Evolutionary conservation across 2,797 vertebrate genomes (phyloP), one percentile per base, ranked within the genome.

Genomic region (Sebastes nivosus): DNA sequence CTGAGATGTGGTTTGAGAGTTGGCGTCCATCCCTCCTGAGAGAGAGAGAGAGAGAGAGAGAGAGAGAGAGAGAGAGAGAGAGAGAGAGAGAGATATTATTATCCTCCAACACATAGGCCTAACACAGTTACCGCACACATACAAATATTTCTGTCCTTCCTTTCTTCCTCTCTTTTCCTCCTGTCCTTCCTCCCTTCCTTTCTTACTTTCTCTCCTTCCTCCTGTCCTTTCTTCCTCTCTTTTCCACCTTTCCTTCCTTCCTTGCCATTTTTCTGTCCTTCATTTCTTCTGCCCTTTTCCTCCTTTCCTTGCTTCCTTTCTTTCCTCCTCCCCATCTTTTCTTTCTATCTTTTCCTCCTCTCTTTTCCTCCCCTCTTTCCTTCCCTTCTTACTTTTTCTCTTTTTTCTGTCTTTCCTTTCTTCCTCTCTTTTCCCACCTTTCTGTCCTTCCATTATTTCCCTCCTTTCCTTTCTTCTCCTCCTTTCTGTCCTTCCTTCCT

Each of bases 1-100:
- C 93, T 97, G 93, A 87, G 92, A 92, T 0, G 92, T 86, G 22
- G 89, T 93, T 46, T 90, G 92, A 20, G 89, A 92, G 25, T 11
- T 73, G 4, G 85, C 55, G 1, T 93, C 91, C 50, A 92, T 4
- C 2, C 75, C 86, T 80, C 72, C 89, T 87, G 81, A 32, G 30
- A 55, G 25, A 79, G 12, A n/a, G n/a, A n/a, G n/a, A n/a, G n/a
- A n/a, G n/a, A n/a, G n/a, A 94, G 2, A 18, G 38, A 16, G 14
- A 42, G 38, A 38, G 36, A 38, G 12, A 25, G n/a, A 18, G 2
- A 38, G n/a, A 36, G 6, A 55, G n/a, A 24, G 20, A 57, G 3
- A 38, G n/a, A 38, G 4, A 55, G n/a, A 55, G 5, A 25, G 5
- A 57, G 12, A 25, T 0, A 16, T 18, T 46, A 18, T 27, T 22